phyloP scores from a whole-genome alignment of 2,113 vertebrate genomes.

The Camelus dromedarius region DNA sequence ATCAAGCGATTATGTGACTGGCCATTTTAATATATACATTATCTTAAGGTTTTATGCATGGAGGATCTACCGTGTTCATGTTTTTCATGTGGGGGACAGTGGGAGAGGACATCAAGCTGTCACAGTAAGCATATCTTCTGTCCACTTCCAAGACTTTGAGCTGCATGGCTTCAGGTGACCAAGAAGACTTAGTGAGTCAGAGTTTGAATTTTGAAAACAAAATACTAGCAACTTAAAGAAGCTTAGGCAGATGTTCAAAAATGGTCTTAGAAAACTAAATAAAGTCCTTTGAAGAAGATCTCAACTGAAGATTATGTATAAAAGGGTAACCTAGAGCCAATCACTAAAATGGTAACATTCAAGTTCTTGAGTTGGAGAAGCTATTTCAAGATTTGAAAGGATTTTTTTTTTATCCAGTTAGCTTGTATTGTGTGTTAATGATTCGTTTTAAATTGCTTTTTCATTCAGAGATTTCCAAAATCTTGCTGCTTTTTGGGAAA shows the following conservation, averaged over 20 bases:
- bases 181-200: background rate
- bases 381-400: background rate
- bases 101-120: background rate
- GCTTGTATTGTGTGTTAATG: background rate
- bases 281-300: background rate
- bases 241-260: conserved; percentile 25
- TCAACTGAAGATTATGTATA: background rate
- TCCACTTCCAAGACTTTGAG: background rate
- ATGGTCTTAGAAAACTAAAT: conserved; percentile 2
- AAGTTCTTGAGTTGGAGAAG: background rate
- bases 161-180: background rate
- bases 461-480: conserved; percentile 39
- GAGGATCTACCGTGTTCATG: background rate
- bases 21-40: background rate
- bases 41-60: background rate
- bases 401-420: background rate
- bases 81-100: background rate
- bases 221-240: conserved; percentile 33
- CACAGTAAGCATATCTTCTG: background rate
- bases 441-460: conserved; percentile 42
- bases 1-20: background rate
- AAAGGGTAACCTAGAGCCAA: background rate
- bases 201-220: conserved; percentile 46
- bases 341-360: background rate
- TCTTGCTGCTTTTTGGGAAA: conserved; percentile 2